phyloP scores from a whole-genome alignment of 2,797 vertebrate genomes.

The Tinamus major region DNA sequence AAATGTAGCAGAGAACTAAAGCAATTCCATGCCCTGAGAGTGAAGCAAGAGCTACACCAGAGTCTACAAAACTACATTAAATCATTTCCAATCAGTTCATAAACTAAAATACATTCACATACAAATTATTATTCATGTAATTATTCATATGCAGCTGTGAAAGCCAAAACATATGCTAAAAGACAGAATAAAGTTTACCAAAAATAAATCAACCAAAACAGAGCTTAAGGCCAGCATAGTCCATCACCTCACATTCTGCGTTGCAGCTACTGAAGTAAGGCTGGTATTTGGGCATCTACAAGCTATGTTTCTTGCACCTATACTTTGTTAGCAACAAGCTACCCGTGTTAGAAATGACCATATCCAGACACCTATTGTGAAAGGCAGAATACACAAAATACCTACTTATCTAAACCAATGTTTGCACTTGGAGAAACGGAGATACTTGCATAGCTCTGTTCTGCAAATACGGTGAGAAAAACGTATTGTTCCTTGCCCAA shows the following conservation, averaged over 20 bases:
- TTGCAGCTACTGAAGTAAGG: neutral
- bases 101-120: neutral
- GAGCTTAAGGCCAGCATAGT: neutral
- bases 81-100: neutral
- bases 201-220: neutral
- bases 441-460: neutral
- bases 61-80: neutral
- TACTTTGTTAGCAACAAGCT: neutral
- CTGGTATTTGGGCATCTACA: neutral
- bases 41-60: neutral
- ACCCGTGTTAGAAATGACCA: neutral
- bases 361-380: neutral
- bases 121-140: neutral
- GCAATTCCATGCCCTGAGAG: neutral
- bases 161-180: neutral
- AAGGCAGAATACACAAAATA: neutral
- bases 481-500: neutral
- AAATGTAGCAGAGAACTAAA: slow-evolving; percentile 12
- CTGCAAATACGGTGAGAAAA: neutral
- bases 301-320: neutral
- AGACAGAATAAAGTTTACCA: neutral
- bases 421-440: neutral
- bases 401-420: neutral
- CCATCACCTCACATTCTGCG: neutral
- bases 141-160: neutral